phyloP scores from a whole-genome alignment of 2,888 invertebrate species.

The Amaurobius ferox region DNA sequence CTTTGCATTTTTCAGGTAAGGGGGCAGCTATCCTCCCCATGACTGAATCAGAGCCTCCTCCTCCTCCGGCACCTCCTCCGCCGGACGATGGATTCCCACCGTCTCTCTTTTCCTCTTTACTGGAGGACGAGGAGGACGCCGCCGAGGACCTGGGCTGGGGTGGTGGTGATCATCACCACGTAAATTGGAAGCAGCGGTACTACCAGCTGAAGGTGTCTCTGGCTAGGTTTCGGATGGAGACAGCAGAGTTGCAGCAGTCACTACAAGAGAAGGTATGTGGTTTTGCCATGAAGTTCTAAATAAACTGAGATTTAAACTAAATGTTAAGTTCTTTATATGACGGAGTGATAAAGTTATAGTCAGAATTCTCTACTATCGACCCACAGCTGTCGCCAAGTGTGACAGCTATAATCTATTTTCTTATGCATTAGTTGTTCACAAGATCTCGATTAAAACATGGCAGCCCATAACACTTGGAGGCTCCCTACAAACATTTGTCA shows the following conservation, averaged over 20 bases:
- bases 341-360: no score
- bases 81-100: conserved; percentile 58
- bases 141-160: conserved; percentile 58
- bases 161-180: conserved; percentile 70
- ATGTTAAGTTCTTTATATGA: no score
- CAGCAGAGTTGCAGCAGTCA: conserved; percentile 90
- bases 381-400: no score
- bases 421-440: no score
- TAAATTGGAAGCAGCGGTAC: conserved; percentile 94
- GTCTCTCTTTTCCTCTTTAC: conserved; percentile 57
- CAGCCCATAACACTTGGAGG: no score
- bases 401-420: no score
- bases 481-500: no score
- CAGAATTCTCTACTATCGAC: no score
- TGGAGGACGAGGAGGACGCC: conserved; percentile 62
- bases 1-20: not conserved
- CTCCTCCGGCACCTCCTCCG: conserved; percentile 67
- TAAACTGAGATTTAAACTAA: no score
- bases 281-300: no score
- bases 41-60: conserved; percentile 68
- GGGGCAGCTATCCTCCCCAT: conserved; percentile 5
- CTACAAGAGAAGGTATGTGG: conserved; percentile 89
- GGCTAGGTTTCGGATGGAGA: conserved; percentile 90
- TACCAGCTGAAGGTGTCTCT: conserved; percentile 90
- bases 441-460: no score